phyloP scores from a whole-genome alignment of 2,888 invertebrate species.

The Scaptomyza parva region DNA sequence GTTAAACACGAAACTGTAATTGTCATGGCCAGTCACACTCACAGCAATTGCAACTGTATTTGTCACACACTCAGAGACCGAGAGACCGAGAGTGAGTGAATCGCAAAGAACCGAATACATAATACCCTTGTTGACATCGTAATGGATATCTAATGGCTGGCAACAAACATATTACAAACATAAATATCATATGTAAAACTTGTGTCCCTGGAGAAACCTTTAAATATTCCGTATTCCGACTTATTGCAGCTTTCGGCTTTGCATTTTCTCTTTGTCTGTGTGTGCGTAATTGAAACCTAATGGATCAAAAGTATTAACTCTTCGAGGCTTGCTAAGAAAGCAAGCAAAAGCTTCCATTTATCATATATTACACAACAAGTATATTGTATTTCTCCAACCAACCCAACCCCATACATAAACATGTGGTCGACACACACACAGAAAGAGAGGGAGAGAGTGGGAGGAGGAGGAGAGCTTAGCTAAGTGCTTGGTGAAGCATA shows the following conservation, averaged over 20 bases:
- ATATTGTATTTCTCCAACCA: not conserved
- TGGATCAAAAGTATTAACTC: constrained; percentile 7
- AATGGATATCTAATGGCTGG: not conserved
- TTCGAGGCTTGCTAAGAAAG: not conserved
- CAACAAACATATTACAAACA: not conserved
- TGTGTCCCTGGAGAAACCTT: not conserved
- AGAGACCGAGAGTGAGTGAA: not conserved
- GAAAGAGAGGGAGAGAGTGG: not conserved
- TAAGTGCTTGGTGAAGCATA: constrained; percentile 19
- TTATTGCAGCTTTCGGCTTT: not conserved
- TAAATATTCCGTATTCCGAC: not conserved
- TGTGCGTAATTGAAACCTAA: not conserved
- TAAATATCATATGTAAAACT: not conserved
- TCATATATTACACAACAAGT: constrained; percentile 8
- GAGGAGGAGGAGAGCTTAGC: too few relatives aligned
- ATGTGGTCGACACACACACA: constrained; percentile 27
- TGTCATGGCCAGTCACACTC: constrained; percentile 61
- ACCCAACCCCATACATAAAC: not conserved
- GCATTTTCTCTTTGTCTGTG: not conserved
- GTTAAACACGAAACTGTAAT: constrained; percentile 78
- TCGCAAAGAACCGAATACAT: not conserved
- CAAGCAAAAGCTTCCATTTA: not conserved
- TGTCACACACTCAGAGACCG: not conserved
- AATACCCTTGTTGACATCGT: not conserved
- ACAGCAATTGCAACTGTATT: constrained; percentile 20